Base-by-base conservation (phyloP, 1,140 invertebrate species). In the Fopius arisanus region DNA sequence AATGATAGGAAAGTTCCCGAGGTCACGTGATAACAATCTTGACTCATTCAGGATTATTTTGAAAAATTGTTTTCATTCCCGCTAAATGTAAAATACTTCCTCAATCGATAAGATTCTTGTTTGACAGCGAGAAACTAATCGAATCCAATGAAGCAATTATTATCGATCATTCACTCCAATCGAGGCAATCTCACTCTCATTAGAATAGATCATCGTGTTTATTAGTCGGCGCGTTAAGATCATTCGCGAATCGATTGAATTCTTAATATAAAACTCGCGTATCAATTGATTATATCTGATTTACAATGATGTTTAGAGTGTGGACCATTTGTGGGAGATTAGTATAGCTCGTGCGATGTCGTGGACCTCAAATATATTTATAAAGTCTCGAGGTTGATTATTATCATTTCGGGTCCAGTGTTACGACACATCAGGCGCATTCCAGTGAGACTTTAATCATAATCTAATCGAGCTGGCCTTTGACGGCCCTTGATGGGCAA, bases 401-500 rank as follows among this genome's bases (percentile, higher is more conserved):
- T 48, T 23, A 59, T 59, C n/a, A n/a, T 16, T 51, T 48, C 5
- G 19, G 54, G 54, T 48, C 16, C 9, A 59, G 5, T 59, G 54
- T 59, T 59, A 59, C 54, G 54, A 59, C 54, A 59, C 10, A 59
- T 59, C 10, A 12, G 54, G 54, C 54, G 10, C 54, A 59, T 59
- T 59, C 54, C 54, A 59, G 19, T 59, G 19, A 12, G 23, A 23
- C 5, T 23, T 59, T 59, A 26, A 59, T 59, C 26, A 28, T 59
- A 59, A 59, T 59, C 54, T 59, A 59, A 26, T 59, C 21, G 43
- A n/a, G 43, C n/a, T 48, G 43, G 43, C 43, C 43, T 48, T n/a
- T 48, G 43, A 48, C n/a, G 16, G 43, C 43, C 43, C 43, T 48
- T 48, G n/a, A 48, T 48, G n/a, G 3, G n/a, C 33, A n/a, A n/a